Evolutionary conservation across 2,797 vertebrate genomes (phyloP), one percentile per base, ranked within the genome.

Genomic region (Chaetodon trifasciatus): DNA sequence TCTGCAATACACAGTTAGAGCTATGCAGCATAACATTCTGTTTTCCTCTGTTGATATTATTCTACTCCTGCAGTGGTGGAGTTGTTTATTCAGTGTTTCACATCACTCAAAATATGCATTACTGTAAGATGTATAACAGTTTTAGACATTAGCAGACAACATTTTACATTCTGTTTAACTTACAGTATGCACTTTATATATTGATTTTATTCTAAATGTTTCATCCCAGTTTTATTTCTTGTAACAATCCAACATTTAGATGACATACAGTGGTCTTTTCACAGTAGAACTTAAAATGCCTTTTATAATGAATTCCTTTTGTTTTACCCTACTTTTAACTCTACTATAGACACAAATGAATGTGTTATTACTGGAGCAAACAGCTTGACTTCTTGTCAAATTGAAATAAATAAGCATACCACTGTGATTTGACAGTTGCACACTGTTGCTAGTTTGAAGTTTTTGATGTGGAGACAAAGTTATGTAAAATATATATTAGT

Each of bases 21-120:
- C 92, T 93, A 91, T 92, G 90, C 92, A 92, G 81, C 60, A 72
- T 75, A 68, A 75, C 35, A 61, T 61, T 47, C 63, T 66, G 9
- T 57, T 73, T 75, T 81, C 47, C 53, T 70, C 24, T 81, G 63
- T 85, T 52, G 12, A 49, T 58, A 67, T 42, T 83, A 17, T 76
- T 83, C 84, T 49, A 64, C n/a, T 42, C 69, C 65, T 80, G 50
- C 39, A 68, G 4, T 19, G 13, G 42, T 62, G 57, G 52, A 67
- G 32, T 39, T 74, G 52, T 63, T 69, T 23, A 76, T 47, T 76
- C 55, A 32, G 39, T 79, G 52, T 89, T 84, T 73, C 10, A 74
- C 52, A 47, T 57, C 17, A 42, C 8, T 71, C 5, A 24, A 66
- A 49, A 37, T 70, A 78, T 75, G 69, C 78, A 83, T 79, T 66